Evolutionary conservation across 2,113 vertebrate genomes (phyloP), one percentile per base, ranked within the genome.

Genomic region (Bambusicola thoracicus): DNA sequence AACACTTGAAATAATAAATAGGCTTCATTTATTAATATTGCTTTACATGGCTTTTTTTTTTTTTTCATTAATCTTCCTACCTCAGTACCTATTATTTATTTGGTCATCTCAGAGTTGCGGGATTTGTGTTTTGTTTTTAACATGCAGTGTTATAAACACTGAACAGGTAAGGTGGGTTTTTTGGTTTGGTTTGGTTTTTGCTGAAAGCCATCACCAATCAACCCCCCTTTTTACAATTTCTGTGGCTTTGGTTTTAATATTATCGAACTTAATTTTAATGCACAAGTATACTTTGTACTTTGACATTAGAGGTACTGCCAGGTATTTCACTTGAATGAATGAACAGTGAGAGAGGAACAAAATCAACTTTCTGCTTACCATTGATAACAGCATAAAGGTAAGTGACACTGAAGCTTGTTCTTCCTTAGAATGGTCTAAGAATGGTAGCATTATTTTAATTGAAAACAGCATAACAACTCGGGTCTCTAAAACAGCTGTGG

Each of bases 1-100:
- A 98, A 99, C 98, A 98, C 97, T 99, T 98, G 98, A 98, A 98
- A 97, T 98, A 98, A 98, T 98, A 98, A 98, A 99, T 98, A 98
- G 98, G 98, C 98, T 98, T 98, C 98, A 97, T 98, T 97, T 98
- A 97, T 97, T 98, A 97, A 96, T 96, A 96, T 97, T 29, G 92
- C 73, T 97, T 97, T 84, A 63, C 12, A 65, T 95, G 96, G 76
- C 81, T 94, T 89, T 95, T 97, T 96, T 97, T 96, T 96, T n/a
- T n/a, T n/a, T 17, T 24, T 87, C 11, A 34, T 93, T 90, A 36
- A 25, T 43, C 66, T 90, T 94, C 97, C 56, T 55, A 75, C 81
- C 90, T 78, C 68, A 92, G 81, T 83, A 66, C 27, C 38, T 55
- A 1, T 56, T 53, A 2, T 10, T 72, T 34, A 9, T 30, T 38